Conservation (phyloP, 2,113 vertebrate species). For the Campylomormyrus numenius region DNA sequence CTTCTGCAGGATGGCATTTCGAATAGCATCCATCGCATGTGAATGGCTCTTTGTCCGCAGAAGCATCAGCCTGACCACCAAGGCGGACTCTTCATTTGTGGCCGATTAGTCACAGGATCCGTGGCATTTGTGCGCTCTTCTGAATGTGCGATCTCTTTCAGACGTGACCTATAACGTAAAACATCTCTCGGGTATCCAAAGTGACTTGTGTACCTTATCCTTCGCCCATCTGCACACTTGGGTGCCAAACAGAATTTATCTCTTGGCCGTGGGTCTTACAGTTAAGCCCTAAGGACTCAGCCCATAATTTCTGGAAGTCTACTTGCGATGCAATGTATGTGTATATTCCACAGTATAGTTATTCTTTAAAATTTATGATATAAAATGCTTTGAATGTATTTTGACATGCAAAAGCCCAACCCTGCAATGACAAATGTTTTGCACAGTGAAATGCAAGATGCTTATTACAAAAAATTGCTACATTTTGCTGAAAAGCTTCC, state of each 20-base stretch:
- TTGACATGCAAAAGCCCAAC: not conserved
- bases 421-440: not conserved
- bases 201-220: not conserved
- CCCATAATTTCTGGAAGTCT: not conserved
- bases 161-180: not conserved
- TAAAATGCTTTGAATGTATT: not conserved
- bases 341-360: not conserved
- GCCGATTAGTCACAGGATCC: conserved; percentile 2
- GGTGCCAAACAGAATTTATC: not conserved
- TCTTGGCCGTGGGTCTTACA: not conserved
- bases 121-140: not conserved
- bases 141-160: not conserved
- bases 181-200: not conserved
- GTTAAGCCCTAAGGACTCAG: not conserved
- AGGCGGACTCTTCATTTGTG: not conserved
- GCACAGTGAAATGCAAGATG: not conserved
- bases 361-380: not conserved
- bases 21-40: not conserved
- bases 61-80: not conserved
- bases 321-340: not conserved
- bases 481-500: not conserved
- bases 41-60: not conserved
- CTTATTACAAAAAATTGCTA: not conserved
- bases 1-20: not conserved
- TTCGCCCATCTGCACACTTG: not conserved